A percentile compares a stretch with the other conserved stretches of the same genome.
phyloP scores from a whole-genome alignment of 2,797 vertebrate genomes.

The Esox masquinongy region DNA sequence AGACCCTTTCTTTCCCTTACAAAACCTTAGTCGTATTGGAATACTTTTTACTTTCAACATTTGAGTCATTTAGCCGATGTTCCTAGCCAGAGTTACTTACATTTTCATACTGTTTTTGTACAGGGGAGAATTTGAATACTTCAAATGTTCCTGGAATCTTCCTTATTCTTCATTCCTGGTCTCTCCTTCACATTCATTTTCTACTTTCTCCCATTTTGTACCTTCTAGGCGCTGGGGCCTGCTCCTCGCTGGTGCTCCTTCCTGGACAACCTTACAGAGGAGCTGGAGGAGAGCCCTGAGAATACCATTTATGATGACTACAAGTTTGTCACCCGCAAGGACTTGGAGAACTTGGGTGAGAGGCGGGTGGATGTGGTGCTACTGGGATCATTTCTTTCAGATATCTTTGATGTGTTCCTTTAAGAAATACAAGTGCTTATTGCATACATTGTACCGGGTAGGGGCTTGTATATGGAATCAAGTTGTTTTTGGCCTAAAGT shows the following conservation, averaged over 20 bases:
- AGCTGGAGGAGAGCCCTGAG: conserved; percentile 96
- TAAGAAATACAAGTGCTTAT: neutral
- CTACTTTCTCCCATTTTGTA: neutral
- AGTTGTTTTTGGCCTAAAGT: neutral
- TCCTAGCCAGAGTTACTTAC: too few species aligned
- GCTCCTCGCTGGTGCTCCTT: conserved; percentile 97
- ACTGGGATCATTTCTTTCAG: neutral
- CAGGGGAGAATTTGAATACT: neutral
- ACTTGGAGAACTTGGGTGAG: conserved; percentile 93
- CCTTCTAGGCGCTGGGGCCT: conserved; percentile 88
- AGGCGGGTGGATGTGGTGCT: neutral
- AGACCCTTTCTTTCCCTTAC: neutral
- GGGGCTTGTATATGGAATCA: neutral
- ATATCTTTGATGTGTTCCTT: neutral
- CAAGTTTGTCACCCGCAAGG: conserved; percentile 95
- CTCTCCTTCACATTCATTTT: neutral
- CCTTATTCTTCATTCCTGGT: neutral
- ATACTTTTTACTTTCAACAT: too few species aligned
- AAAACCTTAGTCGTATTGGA: too few species aligned
- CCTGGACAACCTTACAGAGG: conserved; percentile 94
- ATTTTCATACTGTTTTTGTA: too few species aligned
- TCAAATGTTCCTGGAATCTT: neutral
- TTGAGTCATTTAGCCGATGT: too few species aligned
- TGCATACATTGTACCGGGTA: neutral
- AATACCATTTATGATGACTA: conserved; percentile 97